Evolutionary conservation across 2,797 vertebrate genomes (phyloP), one percentile per base, ranked within the genome.

Genomic region (Nothura maculosa): DNA sequence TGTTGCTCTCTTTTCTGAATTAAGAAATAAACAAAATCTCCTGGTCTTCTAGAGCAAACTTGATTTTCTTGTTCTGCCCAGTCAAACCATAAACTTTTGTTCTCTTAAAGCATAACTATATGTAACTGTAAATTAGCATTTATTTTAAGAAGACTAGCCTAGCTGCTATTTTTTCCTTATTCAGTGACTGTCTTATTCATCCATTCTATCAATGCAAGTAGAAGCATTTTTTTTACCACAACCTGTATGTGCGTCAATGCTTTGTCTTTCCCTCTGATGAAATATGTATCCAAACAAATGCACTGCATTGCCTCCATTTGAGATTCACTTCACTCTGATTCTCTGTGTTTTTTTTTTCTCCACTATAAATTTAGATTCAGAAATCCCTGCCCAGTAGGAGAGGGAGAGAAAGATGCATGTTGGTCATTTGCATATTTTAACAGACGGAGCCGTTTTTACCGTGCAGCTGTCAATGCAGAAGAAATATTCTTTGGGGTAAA

Each of bases 401-500:
- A 93, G 89, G 40, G 92, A 96, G 76, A 30, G 89, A 92, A 85
- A 95, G 70, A 93, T 75, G 57, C 16, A 0, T 95, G 87, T 40
- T 83, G 93, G 90, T 95, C 94, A 94, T 96, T 96, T 96, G 73
- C 95, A 96, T 96, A 95, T 85, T 95, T 95, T 95, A 95, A 87
- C 96, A 96, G 93, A 96, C 93, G 70, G 96, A 94, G 91, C 63
- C 78, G 87, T 60, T 92, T 96, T 91, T 89, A 50, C 92, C 83
- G 92, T 79, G 93, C 96, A 96, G 96, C 96, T 96, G 96, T 95
- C 90, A 1, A 89, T 67, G 87, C 67, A 92, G 93, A 87, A 96
- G 96, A 95, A 92, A 93, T 95, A 96, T 89, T 96, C 95, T 95
- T 95, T 87, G 80, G 95, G 95, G 93, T 94, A 96, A 95, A 95